phyloP scores from a whole-genome alignment of 1,140 invertebrate genomes.

The Dendrolimus kikuchii region DNA sequence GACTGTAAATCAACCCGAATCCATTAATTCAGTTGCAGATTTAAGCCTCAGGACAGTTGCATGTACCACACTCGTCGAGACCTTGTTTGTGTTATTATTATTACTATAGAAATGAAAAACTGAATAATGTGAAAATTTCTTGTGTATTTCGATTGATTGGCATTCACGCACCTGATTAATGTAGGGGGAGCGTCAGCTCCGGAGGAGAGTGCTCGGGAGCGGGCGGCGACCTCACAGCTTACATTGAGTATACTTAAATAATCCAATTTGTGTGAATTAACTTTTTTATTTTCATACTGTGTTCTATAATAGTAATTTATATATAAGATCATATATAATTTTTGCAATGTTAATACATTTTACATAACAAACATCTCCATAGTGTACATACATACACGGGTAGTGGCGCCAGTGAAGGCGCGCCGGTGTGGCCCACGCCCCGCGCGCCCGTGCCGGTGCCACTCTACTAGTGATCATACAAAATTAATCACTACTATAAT shows the following conservation, averaged over 20 bases:
- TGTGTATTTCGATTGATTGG: slow-evolving; percentile 46
- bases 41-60: no score
- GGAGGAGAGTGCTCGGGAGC: slow-evolving; percentile 13
- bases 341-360: slow-evolving; percentile 71
- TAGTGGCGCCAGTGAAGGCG: slow-evolving; percentile 33
- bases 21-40: no score
- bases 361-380: slow-evolving; percentile 70
- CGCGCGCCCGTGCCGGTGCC: slow-evolving; percentile 24
- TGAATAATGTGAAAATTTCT: slow-evolving; percentile 47
- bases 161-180: slow-evolving; percentile 31
- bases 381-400: slow-evolving; percentile 67
- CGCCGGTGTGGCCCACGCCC: slow-evolving; percentile 38
- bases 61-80: no score
- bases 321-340: slow-evolving; percentile 71
- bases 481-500: slow-evolving; percentile 70
- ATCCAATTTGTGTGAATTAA: slow-evolving; percentile 65
- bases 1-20: no score
- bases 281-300: slow-evolving; percentile 70
- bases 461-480: slow-evolving; percentile 64
- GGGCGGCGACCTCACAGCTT: slow-evolving; percentile 33
- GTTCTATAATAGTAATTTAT: slow-evolving; percentile 71
- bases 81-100: neutral
- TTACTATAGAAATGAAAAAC: slow-evolving; percentile 43
- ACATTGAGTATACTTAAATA: slow-evolving; percentile 43
- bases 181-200: slow-evolving; percentile 24